These are phyloP conservation scores for Xiphorhynchus erythropygius DNA, from an alignment of 2,797 vertebrate genomes.

Conservation along the genomic window DNA sequence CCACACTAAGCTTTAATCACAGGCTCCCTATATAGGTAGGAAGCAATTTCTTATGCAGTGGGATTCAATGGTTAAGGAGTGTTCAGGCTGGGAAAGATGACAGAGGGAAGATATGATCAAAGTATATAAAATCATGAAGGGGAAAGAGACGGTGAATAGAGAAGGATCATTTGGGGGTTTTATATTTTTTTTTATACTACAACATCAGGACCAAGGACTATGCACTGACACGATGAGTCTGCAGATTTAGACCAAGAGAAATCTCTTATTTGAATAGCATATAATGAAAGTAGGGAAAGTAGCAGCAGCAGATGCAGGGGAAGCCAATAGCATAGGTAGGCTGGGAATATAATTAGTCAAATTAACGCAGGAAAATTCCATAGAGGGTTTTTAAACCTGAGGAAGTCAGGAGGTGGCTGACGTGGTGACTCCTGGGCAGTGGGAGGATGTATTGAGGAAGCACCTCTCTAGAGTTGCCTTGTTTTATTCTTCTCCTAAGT, in stretches of 20 bases:
- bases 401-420: not conserved
- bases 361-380: not conserved
- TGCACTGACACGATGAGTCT: not conserved
- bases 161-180: not conserved
- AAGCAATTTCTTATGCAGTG: not conserved
- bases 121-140: not conserved
- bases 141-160: not conserved
- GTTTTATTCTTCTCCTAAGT: not conserved
- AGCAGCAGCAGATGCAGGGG: not conserved
- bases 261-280: not conserved
- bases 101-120: not conserved
- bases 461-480: not conserved
- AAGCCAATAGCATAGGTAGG: not conserved
- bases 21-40: not conserved
- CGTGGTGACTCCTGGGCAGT: accelerated
- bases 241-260: not conserved
- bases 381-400: not conserved
- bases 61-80: not conserved
- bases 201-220: not conserved
- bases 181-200: not conserved
- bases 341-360: not conserved
- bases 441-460: not conserved
- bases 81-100: not conserved
- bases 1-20: not conserved
- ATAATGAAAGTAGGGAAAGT: not conserved